Percentiles rank a stretch among this genome's conserved stretches.
Conservation (phyloP, 2,888 invertebrate genomes). For the Parnassius mnemosyne region DNA sequence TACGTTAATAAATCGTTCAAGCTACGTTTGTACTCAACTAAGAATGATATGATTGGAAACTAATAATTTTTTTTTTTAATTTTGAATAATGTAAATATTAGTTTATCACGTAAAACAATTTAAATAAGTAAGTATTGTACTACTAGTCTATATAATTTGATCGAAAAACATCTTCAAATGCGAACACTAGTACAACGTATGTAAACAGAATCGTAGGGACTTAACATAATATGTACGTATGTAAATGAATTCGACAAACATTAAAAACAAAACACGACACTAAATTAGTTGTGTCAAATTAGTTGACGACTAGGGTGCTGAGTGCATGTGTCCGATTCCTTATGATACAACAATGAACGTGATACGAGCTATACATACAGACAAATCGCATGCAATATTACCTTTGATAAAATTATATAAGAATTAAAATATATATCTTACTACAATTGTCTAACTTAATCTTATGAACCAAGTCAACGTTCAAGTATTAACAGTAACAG, state of each 20-base stretch:
- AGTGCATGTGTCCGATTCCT: constrained; percentile 55
- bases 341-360: constrained; percentile 33
- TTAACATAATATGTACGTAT: neutral
- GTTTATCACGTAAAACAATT: no score
- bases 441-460: constrained; percentile 2
- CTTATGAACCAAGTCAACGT: constrained; percentile 14
- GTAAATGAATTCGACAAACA: constrained; percentile 28
- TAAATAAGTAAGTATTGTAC: no score
- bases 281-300: constrained; percentile 61
- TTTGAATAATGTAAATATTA: no score
- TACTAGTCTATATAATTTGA: no score
- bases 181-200: neutral
- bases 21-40: neutral
- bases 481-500: constrained; percentile 1
- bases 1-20: neutral
- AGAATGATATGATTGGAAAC: neutral
- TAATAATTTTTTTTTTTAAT: no score
- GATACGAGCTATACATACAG: constrained; percentile 34
- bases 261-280: constrained; percentile 32
- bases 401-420: constrained; percentile 32
- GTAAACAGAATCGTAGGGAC: neutral
- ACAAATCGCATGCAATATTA: constrained; percentile 62
- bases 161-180: neutral
- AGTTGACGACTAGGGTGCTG: constrained; percentile 61
- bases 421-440: constrained; percentile 1